phyloP scores from a whole-genome alignment of 2,797 vertebrate genomes.

The Brachyalestes nurse region DNA sequence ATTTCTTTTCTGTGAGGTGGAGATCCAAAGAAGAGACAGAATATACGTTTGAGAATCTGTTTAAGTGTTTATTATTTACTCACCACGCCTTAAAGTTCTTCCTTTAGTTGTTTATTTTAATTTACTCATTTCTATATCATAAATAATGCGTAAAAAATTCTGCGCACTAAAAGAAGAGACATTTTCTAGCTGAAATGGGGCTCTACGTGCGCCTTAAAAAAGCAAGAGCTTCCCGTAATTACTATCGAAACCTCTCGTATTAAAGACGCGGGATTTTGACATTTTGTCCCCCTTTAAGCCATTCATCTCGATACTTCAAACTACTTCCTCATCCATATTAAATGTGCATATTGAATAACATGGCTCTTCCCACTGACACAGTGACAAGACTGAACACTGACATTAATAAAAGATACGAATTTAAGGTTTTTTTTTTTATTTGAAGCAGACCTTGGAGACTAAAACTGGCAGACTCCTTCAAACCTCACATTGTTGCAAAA shows the following conservation, averaged over 20 bases:
- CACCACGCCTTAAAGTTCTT: neutral
- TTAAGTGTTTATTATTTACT: neutral
- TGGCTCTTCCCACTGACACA: conserved; percentile 26
- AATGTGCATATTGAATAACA: conserved; percentile 8
- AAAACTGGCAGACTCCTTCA: conserved; percentile 12
- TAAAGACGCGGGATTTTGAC: conserved; percentile 4
- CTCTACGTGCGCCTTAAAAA: neutral
- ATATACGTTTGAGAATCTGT: no score
- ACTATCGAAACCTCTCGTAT: conserved; percentile 16
- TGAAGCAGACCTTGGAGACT: conserved; percentile 25
- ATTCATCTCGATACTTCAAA: conserved; percentile 16
- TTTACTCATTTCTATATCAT: neutral
- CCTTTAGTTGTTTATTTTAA: neutral
- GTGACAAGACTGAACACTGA: conserved; percentile 29
- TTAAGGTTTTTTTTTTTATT: conserved; percentile 12
- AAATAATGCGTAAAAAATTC: neutral
- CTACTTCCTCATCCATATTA: conserved; percentile 24
- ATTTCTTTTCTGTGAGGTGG: no score
- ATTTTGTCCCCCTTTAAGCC: conserved; percentile 2
- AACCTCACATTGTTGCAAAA: neutral
- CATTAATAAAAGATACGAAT: conserved; percentile 24
- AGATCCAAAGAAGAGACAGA: no score
- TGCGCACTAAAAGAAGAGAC: neutral
- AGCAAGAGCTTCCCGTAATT: conserved; percentile 16
- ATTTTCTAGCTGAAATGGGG: neutral